A percentile compares a stretch with the other conserved stretches of the same genome.
Conservation (phyloP, 2,113 vertebrate species). For the Takifugu flavidus region DNA sequence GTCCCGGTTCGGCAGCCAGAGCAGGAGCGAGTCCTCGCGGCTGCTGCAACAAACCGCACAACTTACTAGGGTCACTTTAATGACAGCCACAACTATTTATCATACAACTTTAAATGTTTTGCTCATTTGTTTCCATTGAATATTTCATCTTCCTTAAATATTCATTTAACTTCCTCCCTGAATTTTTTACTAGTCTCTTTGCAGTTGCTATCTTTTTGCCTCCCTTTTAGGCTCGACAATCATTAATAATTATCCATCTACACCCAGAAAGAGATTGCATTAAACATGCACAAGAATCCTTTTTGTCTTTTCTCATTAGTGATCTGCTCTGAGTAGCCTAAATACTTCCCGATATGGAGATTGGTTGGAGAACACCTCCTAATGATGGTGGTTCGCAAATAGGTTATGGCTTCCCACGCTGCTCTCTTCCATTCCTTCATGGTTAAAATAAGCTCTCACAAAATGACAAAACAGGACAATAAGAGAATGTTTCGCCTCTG, state of each 20-base stretch:
- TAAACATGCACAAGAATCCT: conserved; percentile 78
- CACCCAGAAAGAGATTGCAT: conserved; percentile 77
- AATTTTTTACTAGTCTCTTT: conserved; percentile 77
- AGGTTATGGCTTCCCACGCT: conserved; percentile 53
- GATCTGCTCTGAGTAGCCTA: conserved; percentile 75
- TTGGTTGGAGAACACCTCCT: conserved; percentile 62
- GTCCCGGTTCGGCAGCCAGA: conserved; percentile 32
- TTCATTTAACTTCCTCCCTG: conserved; percentile 79
- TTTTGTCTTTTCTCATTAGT: conserved; percentile 82
- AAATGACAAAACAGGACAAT: conserved; percentile 19
- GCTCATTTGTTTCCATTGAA: conserved; percentile 81
- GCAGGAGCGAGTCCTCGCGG: conserved; percentile 46
- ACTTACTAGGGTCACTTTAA: conserved; percentile 58
- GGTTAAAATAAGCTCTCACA: conserved; percentile 37
- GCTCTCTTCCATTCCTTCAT: conserved; percentile 52
- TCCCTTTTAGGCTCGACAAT: conserved; percentile 74
- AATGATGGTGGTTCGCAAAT: conserved; percentile 67
- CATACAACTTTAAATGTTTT: conserved; percentile 77
- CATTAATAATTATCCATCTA: conserved; percentile 80
- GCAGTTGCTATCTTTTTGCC: conserved; percentile 61
- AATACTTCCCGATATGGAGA: conserved; percentile 78
- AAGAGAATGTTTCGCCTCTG: conserved; percentile 13
- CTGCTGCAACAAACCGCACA: conserved; percentile 53
- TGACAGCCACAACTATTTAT: conserved; percentile 70
- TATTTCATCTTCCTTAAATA: conserved; percentile 81